These are phyloP conservation scores for Polylopha cassiicola DNA, from an alignment of 2,888 invertebrate species.

Conservation along the genomic window DNA sequence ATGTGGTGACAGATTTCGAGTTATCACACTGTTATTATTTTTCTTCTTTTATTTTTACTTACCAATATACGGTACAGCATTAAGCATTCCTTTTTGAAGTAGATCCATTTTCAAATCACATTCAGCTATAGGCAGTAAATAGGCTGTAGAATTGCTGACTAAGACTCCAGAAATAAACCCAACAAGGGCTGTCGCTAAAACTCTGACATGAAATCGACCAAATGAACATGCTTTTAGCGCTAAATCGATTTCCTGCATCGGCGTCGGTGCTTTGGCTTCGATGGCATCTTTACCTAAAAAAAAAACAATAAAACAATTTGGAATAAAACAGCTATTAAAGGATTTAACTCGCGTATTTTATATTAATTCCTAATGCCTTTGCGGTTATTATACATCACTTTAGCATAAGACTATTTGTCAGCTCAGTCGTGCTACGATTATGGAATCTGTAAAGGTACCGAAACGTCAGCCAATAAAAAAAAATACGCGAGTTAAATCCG, in stretches of 20 bases:
- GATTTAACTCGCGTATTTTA: too few species aligned
- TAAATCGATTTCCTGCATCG: constrained; percentile 52
- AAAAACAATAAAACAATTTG: constrained; percentile 7
- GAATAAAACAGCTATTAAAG: too few species aligned
- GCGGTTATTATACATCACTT: too few species aligned
- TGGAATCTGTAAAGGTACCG: too few species aligned
- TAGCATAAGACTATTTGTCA: too few species aligned
- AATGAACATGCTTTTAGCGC: constrained; percentile 52
- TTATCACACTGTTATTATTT: too few species aligned
- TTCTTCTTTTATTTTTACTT: constrained; percentile 25
- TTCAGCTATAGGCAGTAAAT: constrained; percentile 54
- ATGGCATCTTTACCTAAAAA: constrained; percentile 35
- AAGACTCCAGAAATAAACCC: constrained; percentile 41
- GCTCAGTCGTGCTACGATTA: too few species aligned
- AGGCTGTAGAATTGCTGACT: constrained; percentile 45
- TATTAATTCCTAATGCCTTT: too few species aligned
- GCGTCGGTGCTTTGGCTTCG: constrained; percentile 33
- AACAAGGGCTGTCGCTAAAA: constrained; percentile 39
- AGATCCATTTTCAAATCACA: constrained; percentile 57
- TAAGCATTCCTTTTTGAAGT: constrained; percentile 52
- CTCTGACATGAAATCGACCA: constrained; percentile 48
- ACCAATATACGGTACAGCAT: constrained; percentile 57
- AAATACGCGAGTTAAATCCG: too few species aligned
- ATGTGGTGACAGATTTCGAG: too few species aligned
- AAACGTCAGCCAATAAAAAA: too few species aligned